Percentiles rank a stretch among this genome's conserved stretches.
phyloP scores from a whole-genome alignment of 1,140 invertebrate genomes.

The Sitobion miscanthi region DNA sequence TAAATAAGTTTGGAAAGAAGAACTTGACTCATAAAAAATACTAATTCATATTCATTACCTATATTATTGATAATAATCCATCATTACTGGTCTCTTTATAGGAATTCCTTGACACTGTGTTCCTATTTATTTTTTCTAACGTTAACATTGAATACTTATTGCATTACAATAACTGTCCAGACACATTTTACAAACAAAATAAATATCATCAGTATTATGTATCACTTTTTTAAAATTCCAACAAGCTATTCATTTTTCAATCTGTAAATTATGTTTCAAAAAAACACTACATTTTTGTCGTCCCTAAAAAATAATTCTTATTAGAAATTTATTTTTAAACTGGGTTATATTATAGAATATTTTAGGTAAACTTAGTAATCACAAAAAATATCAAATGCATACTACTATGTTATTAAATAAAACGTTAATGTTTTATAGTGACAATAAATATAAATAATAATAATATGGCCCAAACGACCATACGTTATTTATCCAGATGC shows the following conservation, averaged over 20 bases:
- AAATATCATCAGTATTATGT: neutral
- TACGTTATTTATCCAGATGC: neutral
- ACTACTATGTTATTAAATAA: neutral
- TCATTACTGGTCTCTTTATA: neutral
- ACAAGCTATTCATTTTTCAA: neutral
- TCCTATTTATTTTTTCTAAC: neutral
- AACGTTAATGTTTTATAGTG: neutral
- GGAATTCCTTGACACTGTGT: neutral
- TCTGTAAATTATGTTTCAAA: neutral
- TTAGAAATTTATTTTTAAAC: neutral
- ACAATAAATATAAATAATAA: slow-evolving; percentile 18
- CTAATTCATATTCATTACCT: neutral
- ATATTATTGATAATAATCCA: neutral
- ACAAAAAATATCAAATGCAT: neutral
- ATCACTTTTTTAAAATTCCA: neutral
- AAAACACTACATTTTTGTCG: neutral
- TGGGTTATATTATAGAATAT: neutral
- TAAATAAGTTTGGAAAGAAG: neutral
- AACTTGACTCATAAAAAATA: neutral
- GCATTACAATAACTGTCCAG: neutral
- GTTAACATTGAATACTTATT: neutral
- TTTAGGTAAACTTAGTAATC: neutral
- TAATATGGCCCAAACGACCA: neutral
- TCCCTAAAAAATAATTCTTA: neutral
- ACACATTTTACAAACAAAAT: neutral